These are phyloP conservation scores for Omphaloscelis lunosa DNA, from an alignment of 2,888 invertebrate species.

Conservation along the genomic window DNA sequence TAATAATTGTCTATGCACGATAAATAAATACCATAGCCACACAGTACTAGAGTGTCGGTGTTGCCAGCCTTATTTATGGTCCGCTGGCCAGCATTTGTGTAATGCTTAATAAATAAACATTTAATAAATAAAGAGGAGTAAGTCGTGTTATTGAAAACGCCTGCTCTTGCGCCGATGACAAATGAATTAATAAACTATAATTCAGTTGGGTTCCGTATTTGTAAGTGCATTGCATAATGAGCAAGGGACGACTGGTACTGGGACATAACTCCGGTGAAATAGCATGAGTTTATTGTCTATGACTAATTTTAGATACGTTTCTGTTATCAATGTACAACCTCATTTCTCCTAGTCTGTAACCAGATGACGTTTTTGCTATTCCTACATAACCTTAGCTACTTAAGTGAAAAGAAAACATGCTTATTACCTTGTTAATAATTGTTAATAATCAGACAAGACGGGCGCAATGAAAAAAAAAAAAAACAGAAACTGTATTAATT, in stretches of 20 bases:
- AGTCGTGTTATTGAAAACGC: conserved; percentile 70
- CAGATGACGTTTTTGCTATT: background rate
- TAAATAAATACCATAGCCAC: conserved; percentile 69
- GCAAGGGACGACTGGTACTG: conserved; percentile 18
- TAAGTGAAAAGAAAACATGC: background rate
- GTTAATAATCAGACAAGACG: background rate
- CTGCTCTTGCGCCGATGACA: conserved; percentile 66
- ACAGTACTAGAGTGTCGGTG: conserved; percentile 65
- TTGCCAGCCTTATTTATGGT: conserved; percentile 70
- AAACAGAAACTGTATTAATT: background rate
- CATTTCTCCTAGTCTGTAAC: background rate
- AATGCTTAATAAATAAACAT: conserved; percentile 71
- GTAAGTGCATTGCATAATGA: conserved; percentile 47
- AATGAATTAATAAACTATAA: conserved; percentile 67
- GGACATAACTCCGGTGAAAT: conserved; percentile 15
- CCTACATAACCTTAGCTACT: background rate
- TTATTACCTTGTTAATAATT: background rate
- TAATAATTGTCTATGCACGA: conserved; percentile 67
- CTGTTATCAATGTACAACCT: background rate
- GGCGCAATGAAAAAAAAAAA: background rate
- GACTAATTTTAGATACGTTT: conserved; percentile 9
- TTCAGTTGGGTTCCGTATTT: conserved; percentile 47
- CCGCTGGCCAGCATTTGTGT: conserved; percentile 64
- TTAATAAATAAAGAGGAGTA: conserved; percentile 67
- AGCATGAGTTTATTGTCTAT: conserved; percentile 17